Conservation (phyloP, 2,888 invertebrate species). For the Lepidocyrtoides sp. region DNA sequence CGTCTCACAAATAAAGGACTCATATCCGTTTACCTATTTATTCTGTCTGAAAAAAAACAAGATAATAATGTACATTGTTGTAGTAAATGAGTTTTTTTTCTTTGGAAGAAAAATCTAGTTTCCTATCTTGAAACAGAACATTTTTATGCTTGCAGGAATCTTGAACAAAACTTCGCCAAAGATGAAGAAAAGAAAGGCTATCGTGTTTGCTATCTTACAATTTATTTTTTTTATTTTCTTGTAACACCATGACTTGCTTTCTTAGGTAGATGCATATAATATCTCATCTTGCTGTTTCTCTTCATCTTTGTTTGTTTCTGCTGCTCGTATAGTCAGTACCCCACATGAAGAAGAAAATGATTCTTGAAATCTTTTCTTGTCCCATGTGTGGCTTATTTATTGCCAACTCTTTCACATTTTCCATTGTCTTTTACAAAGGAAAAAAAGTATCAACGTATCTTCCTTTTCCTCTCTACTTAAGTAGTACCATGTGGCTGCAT, state of each 20-base stretch:
- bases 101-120: slow-evolving; percentile 34
- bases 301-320: slow-evolving; percentile 2
- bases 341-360: slow-evolving; percentile 64
- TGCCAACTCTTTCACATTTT: slow-evolving; percentile 60
- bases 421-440: slow-evolving; percentile 51
- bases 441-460: slow-evolving; percentile 45
- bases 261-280: neutral
- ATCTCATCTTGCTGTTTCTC: slow-evolving; percentile 24
- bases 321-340: neutral
- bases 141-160: slow-evolving; percentile 46
- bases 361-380: slow-evolving; percentile 48
- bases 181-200: slow-evolving; percentile 3
- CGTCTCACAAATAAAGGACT: neutral
- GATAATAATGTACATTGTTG: slow-evolving; percentile 12
- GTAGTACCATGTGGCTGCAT: neutral
- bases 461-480: neutral
- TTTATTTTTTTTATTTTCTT: slow-evolving; percentile 36
- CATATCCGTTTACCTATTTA: slow-evolving; percentile 29
- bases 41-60: neutral
- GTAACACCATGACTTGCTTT: neutral
- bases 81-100: neutral
- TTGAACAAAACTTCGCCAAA: slow-evolving; percentile 28
- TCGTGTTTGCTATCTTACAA: slow-evolving; percentile 49
- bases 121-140: slow-evolving; percentile 31
- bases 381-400: slow-evolving; percentile 69